Percentiles rank a stretch among this genome's conserved stretches.
Evolutionary conservation across 2,113 vertebrate genomes (phyloP).

Genomic region (Atrichornis clamosus): DNA sequence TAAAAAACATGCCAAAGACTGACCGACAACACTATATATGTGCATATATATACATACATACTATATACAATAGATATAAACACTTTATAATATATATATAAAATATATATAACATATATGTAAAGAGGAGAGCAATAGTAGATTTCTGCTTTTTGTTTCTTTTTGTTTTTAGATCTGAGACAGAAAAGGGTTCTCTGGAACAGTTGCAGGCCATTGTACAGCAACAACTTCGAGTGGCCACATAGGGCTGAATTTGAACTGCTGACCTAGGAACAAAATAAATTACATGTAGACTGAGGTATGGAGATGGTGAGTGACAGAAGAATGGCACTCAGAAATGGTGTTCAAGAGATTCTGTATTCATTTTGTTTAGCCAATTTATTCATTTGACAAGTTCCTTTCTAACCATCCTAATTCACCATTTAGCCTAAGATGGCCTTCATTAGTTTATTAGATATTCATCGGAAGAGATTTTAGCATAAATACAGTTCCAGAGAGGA

Average conservation of each 20-base stretch:
- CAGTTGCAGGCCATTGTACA: not conserved
- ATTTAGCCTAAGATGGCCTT: conserved; percentile 51
- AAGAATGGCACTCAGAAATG: conserved; percentile 41
- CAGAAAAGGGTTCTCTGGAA: not conserved
- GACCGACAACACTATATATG: not conserved
- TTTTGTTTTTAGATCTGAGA: not conserved
- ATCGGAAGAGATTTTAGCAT: conserved; percentile 39
- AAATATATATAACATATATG: not conserved
- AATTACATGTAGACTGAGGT: conserved; percentile 53
- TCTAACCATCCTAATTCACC: conserved; percentile 53
- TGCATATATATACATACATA: not conserved
- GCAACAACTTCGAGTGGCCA: not conserved
- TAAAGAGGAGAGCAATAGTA: not conserved
- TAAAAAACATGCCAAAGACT: not conserved
- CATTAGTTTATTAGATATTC: conserved; percentile 58
- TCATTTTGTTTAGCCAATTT: conserved; percentile 53
- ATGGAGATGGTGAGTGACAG: conserved; percentile 41
- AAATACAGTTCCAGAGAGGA: conserved; percentile 59
- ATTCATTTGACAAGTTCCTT: conserved; percentile 44
- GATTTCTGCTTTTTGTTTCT: not conserved
- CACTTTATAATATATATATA: not conserved
- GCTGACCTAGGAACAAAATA: conserved; percentile 44
- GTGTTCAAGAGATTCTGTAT: conserved; percentile 44
- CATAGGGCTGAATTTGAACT: conserved; percentile 31
- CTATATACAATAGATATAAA: not conserved